Conservation (phyloP, 2,888 invertebrate genomes). For the Diaphora mendica region DNA sequence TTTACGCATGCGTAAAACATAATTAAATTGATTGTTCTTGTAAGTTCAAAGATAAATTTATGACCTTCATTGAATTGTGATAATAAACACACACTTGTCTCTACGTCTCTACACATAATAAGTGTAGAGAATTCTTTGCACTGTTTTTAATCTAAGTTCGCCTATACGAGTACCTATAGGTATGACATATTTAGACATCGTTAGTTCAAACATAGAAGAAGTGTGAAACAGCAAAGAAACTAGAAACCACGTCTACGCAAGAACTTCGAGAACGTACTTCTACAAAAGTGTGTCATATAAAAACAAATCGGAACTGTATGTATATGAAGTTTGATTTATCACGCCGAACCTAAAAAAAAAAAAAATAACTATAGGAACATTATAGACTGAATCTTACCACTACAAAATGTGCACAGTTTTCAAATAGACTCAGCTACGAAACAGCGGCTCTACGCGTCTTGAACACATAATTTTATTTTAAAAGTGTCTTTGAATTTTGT, state of each 20-base stretch:
- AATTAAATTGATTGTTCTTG: background rate
- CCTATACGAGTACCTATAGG: too few relatives aligned
- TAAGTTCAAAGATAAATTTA: background rate
- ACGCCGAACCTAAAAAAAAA: background rate
- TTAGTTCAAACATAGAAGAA: background rate
- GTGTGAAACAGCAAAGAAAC: too few relatives aligned
- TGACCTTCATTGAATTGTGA: background rate
- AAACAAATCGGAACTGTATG: background rate
- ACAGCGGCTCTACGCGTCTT: background rate
- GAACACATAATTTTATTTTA: background rate
- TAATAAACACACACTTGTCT: background rate
- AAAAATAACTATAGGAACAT: background rate
- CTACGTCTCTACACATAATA: background rate
- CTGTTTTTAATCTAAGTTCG: background rate
- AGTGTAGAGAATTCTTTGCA: background rate
- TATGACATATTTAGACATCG: too few relatives aligned
- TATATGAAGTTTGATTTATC: background rate
- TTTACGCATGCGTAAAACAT: background rate
- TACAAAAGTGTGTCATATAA: background rate
- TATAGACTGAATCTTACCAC: background rate
- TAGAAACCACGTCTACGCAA: too few relatives aligned
- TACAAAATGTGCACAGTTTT: background rate
- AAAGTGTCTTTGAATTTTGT: background rate
- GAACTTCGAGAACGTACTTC: background rate
- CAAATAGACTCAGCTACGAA: background rate